These are phyloP conservation scores for Diadromus collaris DNA, from an alignment of 2,888 invertebrate genomes.

Conservation along the genomic window DNA sequence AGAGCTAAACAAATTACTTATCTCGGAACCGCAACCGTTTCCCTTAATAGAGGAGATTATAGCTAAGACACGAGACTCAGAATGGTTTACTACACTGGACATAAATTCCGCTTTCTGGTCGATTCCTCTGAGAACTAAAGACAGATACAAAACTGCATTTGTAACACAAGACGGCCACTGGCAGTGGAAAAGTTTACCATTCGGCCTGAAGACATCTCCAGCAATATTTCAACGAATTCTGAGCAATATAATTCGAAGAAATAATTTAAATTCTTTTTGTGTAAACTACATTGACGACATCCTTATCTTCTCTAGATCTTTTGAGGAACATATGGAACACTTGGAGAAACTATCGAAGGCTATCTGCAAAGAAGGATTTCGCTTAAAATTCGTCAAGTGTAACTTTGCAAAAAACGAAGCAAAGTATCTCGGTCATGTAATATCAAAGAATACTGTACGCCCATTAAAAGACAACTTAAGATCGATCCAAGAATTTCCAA, in stretches of 20 bases:
- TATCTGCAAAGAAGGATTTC: slow-evolving; percentile 37
- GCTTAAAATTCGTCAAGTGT: slow-evolving; percentile 41
- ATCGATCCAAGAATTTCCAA: slow-evolving; percentile 59
- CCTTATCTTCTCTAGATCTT: slow-evolving; percentile 45
- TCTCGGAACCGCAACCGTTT: slow-evolving; percentile 60
- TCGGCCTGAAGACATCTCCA: slow-evolving; percentile 46
- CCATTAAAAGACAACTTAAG: slow-evolving; percentile 57
- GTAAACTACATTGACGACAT: slow-evolving; percentile 54
- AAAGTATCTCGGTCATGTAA: slow-evolving; percentile 41
- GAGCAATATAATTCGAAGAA: slow-evolving; percentile 50
- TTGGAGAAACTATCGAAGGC: slow-evolving; percentile 15
- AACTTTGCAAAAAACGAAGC: slow-evolving; percentile 32
- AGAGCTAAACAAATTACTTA: slow-evolving; percentile 55
- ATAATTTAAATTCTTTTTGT: slow-evolving; percentile 42
- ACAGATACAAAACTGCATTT: slow-evolving; percentile 52
- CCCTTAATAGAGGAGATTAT: slow-evolving; percentile 61
- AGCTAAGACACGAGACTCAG: slow-evolving; percentile 53
- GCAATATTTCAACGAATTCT: slow-evolving; percentile 56
- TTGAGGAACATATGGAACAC: slow-evolving; percentile 45
- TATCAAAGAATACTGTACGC: slow-evolving; percentile 39
- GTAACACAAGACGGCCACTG: slow-evolving; percentile 47
- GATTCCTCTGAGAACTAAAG: slow-evolving; percentile 55
- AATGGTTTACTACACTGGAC: slow-evolving; percentile 57
- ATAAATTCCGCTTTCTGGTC: slow-evolving; percentile 61
- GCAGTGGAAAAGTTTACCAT: slow-evolving; percentile 43